Conservation (phyloP, 2,888 invertebrate species). For the Troides oblongomaculatus region DNA sequence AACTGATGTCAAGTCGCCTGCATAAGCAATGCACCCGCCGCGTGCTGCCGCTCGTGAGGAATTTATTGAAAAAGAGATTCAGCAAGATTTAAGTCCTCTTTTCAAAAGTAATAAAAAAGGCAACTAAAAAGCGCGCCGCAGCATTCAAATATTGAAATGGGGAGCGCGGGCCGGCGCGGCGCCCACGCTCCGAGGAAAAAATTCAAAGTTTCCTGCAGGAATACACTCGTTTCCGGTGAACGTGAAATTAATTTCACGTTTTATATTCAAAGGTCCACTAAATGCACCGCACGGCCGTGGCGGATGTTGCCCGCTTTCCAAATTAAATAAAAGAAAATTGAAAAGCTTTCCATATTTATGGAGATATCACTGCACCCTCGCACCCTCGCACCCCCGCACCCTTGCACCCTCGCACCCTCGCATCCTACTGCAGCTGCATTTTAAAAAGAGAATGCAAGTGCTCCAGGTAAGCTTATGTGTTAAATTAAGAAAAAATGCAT, state of each 20-base stretch:
- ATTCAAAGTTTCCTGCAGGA: slow-evolving; percentile 13
- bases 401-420: no score
- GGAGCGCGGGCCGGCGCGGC: not conserved
- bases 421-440: no score
- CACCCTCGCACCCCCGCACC: no score
- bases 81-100: not conserved
- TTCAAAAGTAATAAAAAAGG: not conserved
- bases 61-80: no score
- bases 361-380: not conserved
- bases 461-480: no score
- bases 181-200: not conserved
- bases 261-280: slow-evolving; percentile 14
- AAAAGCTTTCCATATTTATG: not conserved
- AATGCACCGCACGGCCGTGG: not conserved
- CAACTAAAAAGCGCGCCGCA: not conserved
- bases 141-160: slow-evolving; percentile 21
- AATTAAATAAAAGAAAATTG: not conserved
- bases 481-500: no score
- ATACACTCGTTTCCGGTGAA: slow-evolving; percentile 7
- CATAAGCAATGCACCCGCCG: no score
- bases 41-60: no score
- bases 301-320: not conserved
- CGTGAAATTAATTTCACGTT: slow-evolving; percentile 22
- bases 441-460: no score
- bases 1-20: no score